Evolutionary conservation across 2,797 vertebrate species (phyloP).

Genomic region (Hyperoplus immaculatus): DNA sequence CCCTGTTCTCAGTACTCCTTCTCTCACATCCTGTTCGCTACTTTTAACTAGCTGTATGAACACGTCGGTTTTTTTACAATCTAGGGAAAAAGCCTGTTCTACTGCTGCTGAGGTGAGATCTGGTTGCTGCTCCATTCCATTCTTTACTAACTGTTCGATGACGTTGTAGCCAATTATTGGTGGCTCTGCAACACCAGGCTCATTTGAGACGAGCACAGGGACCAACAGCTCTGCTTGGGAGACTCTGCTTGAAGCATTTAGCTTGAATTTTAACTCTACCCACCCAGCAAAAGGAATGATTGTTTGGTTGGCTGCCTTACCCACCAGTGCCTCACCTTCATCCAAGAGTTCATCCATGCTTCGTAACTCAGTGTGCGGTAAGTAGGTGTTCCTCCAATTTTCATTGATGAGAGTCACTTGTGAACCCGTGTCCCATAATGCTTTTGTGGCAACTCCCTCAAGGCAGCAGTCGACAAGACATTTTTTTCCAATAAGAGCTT

Average conservation of each 20-base stretch:
- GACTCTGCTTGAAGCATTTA: neutral
- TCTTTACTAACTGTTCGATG: constrained; percentile 21
- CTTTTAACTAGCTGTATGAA: constrained; percentile 4
- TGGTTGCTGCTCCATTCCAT: constrained; percentile 17
- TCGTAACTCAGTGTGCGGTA: constrained; percentile 27
- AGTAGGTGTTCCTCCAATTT: neutral
- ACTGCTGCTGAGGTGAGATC: neutral
- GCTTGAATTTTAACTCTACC: constrained; percentile 44
- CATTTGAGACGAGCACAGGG: constrained; percentile 24
- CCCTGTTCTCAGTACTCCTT: constrained; percentile 14
- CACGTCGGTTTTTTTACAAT: constrained; percentile 21
- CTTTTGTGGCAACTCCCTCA: constrained; percentile 27
- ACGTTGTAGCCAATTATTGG: constrained; percentile 43
- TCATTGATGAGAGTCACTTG: constrained; percentile 40
- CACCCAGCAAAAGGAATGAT: constrained; percentile 35
- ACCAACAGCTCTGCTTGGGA: constrained; percentile 8
- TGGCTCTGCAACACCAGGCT: constrained; percentile 32
- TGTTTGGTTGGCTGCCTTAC: constrained; percentile 49
- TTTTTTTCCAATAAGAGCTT: constrained; percentile 20
- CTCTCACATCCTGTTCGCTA: neutral
- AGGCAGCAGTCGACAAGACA: constrained; percentile 50
- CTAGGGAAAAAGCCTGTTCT: constrained; percentile 18
- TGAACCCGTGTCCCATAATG: constrained; percentile 38
- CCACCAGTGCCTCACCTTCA: neutral
- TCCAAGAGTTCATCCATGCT: constrained; percentile 26